phyloP scores from a whole-genome alignment of 1,140 invertebrate species.

The Drosophila triauraria region DNA sequence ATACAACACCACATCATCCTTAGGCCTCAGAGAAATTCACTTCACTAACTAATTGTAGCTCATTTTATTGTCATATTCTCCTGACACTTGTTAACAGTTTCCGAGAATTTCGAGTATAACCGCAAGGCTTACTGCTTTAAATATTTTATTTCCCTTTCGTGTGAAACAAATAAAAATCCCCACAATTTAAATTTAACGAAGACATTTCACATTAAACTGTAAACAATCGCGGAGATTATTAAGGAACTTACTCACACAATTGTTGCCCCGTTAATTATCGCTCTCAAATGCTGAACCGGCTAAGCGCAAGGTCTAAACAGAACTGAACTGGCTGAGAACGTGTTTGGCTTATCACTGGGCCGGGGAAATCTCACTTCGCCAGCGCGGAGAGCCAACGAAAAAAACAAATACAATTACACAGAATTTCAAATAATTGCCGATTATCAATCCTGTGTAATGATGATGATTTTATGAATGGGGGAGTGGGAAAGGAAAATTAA shows the following conservation, averaged over 20 bases:
- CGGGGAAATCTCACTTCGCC: conserved; percentile 5
- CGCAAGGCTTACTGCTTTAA: not conserved
- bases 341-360: conserved; percentile 31
- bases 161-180: conserved; percentile 4
- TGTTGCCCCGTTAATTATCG: not conserved
- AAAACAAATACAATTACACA: conserved; percentile 5
- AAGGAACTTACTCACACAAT: not conserved
- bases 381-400: conserved; percentile 2
- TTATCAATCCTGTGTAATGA: conserved; percentile 33
- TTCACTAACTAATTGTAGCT: not conserved
- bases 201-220: conserved; percentile 5
- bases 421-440: conserved; percentile 34
- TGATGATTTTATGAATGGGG: not conserved
- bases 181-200: not conserved
- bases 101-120: not conserved
- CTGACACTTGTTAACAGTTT: not conserved
- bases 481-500: not conserved
- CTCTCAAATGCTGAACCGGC: conserved; percentile 44
- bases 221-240: conserved; percentile 4
- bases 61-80: not conserved
- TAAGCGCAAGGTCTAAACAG: conserved; percentile 28
- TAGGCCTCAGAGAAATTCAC: too few species aligned
- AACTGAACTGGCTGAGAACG: conserved; percentile 46
- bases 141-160: conserved; percentile 1
- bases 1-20: not conserved